Conservation (phyloP, 1,140 invertebrate genomes). For the Scaptomyza hsui region DNA sequence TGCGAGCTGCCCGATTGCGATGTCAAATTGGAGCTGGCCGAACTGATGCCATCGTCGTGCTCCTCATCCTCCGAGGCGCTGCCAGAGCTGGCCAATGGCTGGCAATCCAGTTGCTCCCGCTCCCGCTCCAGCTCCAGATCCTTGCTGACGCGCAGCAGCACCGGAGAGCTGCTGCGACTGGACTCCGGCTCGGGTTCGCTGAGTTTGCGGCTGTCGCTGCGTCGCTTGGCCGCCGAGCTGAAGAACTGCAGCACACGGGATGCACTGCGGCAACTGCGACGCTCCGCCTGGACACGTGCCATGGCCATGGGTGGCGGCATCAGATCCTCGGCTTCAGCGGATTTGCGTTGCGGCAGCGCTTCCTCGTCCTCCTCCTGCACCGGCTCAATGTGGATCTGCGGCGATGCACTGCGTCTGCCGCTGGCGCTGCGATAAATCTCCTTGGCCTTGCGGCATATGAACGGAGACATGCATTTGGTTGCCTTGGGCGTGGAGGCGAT, state of each 20-base stretch:
- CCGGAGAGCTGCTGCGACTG: constrained; percentile 50
- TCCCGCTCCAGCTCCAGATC: constrained; percentile 26
- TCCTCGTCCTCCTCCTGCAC: constrained; percentile 14
- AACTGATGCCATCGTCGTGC: constrained; percentile 72
- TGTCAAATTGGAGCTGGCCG: constrained; percentile 71
- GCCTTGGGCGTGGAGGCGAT: constrained; percentile 54
- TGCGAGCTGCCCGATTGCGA: constrained; percentile 42
- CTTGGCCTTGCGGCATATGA: constrained; percentile 70
- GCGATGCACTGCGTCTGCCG: constrained; percentile 74
- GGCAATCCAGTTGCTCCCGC: constrained; percentile 53
- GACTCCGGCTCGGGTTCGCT: constrained; percentile 51
- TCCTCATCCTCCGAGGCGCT: constrained; percentile 58
- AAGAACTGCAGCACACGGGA: constrained; percentile 76
- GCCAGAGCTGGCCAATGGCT: constrained; percentile 31
- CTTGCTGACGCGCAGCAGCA: constrained; percentile 57
- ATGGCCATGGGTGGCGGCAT: constrained; percentile 67
- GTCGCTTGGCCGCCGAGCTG: constrained; percentile 65
- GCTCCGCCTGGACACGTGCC: constrained; percentile 65
- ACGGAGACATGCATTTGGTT: constrained; percentile 55
- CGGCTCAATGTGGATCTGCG: constrained; percentile 41
- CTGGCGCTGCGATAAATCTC: constrained; percentile 65
- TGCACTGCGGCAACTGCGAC: constrained; percentile 73
- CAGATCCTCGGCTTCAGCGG: constrained; percentile 67
- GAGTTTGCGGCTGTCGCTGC: constrained; percentile 58
- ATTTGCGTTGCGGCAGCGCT: constrained; percentile 25